A percentile compares a stretch with the other conserved stretches of the same genome.
Conservation (phyloP, 2,888 invertebrate species). For the Lordiphosa fenestrarum region DNA sequence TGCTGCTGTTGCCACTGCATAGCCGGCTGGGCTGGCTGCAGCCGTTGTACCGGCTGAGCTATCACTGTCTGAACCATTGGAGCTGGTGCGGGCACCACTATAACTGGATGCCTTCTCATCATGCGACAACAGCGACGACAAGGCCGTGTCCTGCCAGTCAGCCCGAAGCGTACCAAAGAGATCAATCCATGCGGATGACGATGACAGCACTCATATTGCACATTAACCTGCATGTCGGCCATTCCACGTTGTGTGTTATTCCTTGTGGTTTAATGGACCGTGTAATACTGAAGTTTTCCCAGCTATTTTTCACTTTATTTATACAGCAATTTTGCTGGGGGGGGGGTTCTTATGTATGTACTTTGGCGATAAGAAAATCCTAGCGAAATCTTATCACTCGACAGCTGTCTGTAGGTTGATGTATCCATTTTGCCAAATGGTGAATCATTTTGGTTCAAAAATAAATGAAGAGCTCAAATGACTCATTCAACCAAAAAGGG, state of each 20-base stretch:
- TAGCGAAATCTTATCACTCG: no score
- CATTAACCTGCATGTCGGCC: constrained; percentile 51
- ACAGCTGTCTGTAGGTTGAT: no score
- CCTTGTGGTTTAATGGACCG: no score
- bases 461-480: no score
- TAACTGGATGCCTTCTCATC: constrained; percentile 38
- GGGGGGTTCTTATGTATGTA: no score
- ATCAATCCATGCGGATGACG: constrained; percentile 42
- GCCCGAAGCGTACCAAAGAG: constrained; percentile 38
- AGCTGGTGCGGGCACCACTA: constrained; percentile 44
- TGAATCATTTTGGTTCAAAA: no score
- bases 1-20: constrained; percentile 17
- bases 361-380: no score
- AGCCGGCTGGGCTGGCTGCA: constrained; percentile 1
- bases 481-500: no score
- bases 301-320: no score
- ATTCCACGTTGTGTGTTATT: constrained; percentile 16
- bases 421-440: no score
- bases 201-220: constrained; percentile 62
- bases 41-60: neutral
- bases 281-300: no score
- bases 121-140: constrained; percentile 64
- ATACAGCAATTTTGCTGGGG: no score
- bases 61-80: constrained; percentile 7
- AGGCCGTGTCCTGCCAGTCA: constrained; percentile 43